Percentiles rank a stretch among this genome's conserved stretches.
Conservation (phyloP, 2,797 vertebrate genomes). For the Anguilla megastoma region DNA sequence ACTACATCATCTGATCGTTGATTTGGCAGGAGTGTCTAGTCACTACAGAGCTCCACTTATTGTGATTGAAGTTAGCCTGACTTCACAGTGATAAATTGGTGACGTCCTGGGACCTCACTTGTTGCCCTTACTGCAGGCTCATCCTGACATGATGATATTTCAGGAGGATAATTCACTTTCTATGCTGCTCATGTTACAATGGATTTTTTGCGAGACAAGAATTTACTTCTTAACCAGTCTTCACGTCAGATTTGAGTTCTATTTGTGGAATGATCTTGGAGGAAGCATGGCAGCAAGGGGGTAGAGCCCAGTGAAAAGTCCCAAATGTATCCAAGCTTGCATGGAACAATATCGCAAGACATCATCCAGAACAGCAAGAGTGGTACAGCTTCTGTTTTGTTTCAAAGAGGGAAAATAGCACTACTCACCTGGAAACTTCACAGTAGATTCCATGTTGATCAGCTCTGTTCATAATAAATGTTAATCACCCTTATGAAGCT, state of each 20-base stretch:
- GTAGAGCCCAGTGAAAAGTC: background rate
- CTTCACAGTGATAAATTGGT: background rate
- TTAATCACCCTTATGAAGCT: background rate
- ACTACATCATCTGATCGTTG: background rate
- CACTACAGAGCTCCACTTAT: background rate
- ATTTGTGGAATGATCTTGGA: background rate
- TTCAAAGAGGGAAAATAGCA: background rate
- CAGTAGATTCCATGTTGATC: background rate
- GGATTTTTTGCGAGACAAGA: background rate
- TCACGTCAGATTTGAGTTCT: background rate
- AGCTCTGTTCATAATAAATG: background rate
- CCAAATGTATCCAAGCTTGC: background rate
- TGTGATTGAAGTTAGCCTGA: background rate
- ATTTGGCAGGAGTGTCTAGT: constrained; percentile 1
- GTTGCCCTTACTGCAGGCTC: background rate
- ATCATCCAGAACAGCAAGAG: background rate
- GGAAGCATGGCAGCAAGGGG: background rate
- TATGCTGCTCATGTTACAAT: constrained; percentile 5
- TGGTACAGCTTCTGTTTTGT: background rate
- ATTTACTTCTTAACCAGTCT: background rate
- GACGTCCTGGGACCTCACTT: constrained; percentile 6
- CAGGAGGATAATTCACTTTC: background rate
- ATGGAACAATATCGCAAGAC: background rate
- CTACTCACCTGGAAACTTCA: background rate
- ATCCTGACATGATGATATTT: background rate